Percentiles rank a stretch among this genome's conserved stretches.
Conservation (phyloP, 1,140 invertebrate species). For the Saccostrea cuccullata region DNA sequence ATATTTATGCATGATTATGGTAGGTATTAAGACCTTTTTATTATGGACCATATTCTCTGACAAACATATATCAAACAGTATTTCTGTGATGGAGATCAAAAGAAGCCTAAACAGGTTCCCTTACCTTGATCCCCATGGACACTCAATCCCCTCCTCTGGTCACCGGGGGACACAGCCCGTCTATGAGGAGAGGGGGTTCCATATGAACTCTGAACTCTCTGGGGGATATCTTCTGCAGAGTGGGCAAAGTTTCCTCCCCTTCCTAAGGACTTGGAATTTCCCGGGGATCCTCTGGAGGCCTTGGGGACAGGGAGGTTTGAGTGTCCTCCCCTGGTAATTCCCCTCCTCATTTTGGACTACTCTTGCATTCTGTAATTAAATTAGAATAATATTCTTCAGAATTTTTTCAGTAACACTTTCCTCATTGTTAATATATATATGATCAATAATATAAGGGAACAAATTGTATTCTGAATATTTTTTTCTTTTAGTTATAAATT, state of each 20-base stretch:
- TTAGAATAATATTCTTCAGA: not conserved
- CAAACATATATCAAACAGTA: too few relatives aligned
- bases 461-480: too few relatives aligned
- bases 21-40: too few relatives aligned
- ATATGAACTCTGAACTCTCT: constrained; percentile 57
- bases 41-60: too few relatives aligned
- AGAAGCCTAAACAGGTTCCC: too few relatives aligned
- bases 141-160: constrained; percentile 58
- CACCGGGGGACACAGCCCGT: constrained; percentile 65
- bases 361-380: constrained; percentile 20
- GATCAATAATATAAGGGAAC: too few relatives aligned
- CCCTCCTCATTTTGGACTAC: constrained; percentile 52
- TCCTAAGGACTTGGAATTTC: constrained; percentile 60
- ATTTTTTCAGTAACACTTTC: too few relatives aligned
- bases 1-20: too few relatives aligned
- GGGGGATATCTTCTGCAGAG: constrained; percentile 71
- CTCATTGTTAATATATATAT: too few relatives aligned
- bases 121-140: constrained; percentile 59
- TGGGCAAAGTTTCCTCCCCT: constrained; percentile 63
- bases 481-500: too few relatives aligned
- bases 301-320: constrained; percentile 71
- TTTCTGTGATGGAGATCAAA: too few relatives aligned
- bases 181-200: constrained; percentile 51
- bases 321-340: constrained; percentile 59
- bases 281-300: constrained; percentile 65